These are phyloP conservation scores for Panthera leo DNA, from an alignment of 2,113 vertebrate genomes.

Conservation along the genomic window DNA sequence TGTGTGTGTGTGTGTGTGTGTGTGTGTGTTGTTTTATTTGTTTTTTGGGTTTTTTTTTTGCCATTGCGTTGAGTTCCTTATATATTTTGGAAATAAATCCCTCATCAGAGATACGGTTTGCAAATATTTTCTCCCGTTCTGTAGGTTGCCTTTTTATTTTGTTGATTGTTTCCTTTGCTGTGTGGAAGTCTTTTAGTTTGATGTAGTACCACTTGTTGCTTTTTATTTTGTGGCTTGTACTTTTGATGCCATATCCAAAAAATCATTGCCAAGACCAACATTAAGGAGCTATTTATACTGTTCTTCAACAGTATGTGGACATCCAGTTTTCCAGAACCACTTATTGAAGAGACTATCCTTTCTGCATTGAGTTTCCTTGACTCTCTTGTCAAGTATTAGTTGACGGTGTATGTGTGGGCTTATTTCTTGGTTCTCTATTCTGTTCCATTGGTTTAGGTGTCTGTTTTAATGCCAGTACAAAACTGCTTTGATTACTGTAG, in stretches of 20 bases:
- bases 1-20: no score
- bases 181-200: background rate
- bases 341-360: background rate
- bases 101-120: background rate
- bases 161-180: background rate
- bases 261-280: background rate
- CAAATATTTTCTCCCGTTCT: background rate
- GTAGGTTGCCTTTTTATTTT: background rate
- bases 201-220: background rate
- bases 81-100: background rate
- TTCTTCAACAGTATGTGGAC: background rate
- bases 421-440: background rate
- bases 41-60: background rate
- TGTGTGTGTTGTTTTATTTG: no score
- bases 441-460: background rate
- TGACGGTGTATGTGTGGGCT: background rate
- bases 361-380: background rate
- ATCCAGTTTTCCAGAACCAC: background rate
- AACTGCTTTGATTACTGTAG: background rate
- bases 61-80: background rate
- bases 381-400: background rate
- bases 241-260: background rate
- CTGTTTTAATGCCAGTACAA: background rate
- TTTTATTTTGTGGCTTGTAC: background rate
- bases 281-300: background rate